A percentile compares a stretch with the other conserved stretches of the same genome.
phyloP scores from a whole-genome alignment of 2,888 invertebrate species.

The Seladonia tumulorum region DNA sequence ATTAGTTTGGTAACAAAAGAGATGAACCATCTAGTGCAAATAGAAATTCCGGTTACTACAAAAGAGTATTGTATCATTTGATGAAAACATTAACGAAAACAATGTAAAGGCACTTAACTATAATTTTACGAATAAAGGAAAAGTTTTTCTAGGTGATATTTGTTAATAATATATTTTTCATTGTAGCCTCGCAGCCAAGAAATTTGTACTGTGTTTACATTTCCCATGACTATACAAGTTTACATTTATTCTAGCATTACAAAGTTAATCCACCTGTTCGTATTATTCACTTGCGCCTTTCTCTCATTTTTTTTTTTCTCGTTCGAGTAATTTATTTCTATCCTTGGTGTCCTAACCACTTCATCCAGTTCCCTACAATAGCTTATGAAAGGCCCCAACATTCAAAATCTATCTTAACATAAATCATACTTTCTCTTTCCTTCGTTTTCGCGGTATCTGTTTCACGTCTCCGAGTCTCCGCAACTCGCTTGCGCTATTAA shows the following conservation, averaged over 20 bases:
- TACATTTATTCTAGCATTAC: neutral
- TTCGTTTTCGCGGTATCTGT: neutral
- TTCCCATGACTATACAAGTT: neutral
- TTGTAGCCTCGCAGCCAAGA: neutral
- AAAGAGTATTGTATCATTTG: neutral
- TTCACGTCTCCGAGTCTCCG: neutral
- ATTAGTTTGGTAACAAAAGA: too few species aligned
- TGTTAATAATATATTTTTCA: neutral
- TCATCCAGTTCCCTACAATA: neutral
- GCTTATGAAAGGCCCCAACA: neutral
- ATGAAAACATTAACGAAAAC: too few species aligned
- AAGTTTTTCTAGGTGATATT: neutral
- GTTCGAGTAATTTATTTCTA: neutral
- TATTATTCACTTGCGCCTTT: constrained; percentile 1
- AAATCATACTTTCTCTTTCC: constrained; percentile 2
- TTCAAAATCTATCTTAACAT: constrained; percentile 6
- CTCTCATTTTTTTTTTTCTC: neutral
- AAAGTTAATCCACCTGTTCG: neutral
- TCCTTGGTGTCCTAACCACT: constrained; percentile 6
- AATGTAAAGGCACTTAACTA: too few species aligned
- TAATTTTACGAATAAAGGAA: neutral
- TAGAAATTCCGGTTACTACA: too few species aligned
- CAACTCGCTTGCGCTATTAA: neutral
- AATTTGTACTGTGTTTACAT: neutral
- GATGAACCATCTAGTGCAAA: too few species aligned